Conservation (phyloP, 2,113 vertebrate species). For the Percopsis transmontana region DNA sequence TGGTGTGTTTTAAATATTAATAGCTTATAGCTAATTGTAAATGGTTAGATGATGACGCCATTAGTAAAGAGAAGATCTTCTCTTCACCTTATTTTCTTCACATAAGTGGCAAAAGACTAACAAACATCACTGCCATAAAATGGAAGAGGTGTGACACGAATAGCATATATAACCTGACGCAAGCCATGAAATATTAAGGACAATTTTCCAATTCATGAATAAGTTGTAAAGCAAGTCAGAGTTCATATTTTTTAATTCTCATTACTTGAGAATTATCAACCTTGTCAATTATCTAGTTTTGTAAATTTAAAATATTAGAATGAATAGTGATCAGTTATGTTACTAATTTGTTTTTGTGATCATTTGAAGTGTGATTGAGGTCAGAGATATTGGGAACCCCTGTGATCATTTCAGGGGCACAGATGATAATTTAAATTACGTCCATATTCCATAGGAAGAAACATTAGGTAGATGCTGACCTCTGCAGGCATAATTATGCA, state of each 20-base stretch:
- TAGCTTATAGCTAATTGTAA: conserved; percentile 57
- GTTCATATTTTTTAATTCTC: too few species aligned
- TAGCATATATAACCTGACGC: conserved; percentile 24
- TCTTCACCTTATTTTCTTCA: neutral
- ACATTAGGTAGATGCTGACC: conserved; percentile 73
- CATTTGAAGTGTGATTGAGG: neutral
- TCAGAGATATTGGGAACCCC: neutral
- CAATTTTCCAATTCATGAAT: conserved; percentile 31
- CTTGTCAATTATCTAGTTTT: too few species aligned
- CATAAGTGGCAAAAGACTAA: conserved; percentile 27
- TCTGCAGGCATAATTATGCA: conserved; percentile 67
- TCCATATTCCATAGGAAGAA: conserved; percentile 51
- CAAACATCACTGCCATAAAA: conserved; percentile 32
- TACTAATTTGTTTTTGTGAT: neutral
- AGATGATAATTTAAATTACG: conserved; percentile 9
- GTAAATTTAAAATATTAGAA: too few species aligned
- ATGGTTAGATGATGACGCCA: conserved; percentile 33
- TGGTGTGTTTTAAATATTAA: conserved; percentile 62
- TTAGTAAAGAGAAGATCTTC: conserved; percentile 14
- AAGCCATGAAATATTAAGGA: conserved; percentile 10
- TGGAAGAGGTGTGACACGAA: conserved; percentile 9
- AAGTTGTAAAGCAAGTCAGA: too few species aligned
- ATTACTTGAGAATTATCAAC: too few species aligned
- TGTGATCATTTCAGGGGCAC: neutral
- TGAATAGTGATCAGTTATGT: too few species aligned